A percentile compares a stretch with the other conserved stretches of the same genome.
These are phyloP conservation scores for Drosophila anomelani DNA, from an alignment of 2,888 invertebrate genomes.

Conservation along the genomic window DNA sequence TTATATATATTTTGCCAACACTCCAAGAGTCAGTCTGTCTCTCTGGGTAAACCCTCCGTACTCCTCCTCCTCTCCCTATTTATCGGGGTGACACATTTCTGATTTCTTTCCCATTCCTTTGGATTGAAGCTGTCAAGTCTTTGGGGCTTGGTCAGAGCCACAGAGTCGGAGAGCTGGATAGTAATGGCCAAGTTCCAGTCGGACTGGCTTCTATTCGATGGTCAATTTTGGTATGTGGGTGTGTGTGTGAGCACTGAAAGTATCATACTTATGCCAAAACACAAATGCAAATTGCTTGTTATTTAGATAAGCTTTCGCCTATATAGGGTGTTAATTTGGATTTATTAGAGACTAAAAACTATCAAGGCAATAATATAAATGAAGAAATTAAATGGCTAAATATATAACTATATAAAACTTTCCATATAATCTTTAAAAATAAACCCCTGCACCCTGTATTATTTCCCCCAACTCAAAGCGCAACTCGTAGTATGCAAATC, in stretches of 20 bases:
- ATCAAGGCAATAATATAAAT: too few species aligned
- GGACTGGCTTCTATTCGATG: slow-evolving; percentile 24
- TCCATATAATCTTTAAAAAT: neutral
- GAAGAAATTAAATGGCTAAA: too few species aligned
- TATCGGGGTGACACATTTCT: slow-evolving; percentile 41
- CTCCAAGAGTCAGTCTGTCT: neutral
- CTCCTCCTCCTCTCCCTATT: neutral
- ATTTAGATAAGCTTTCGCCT: slow-evolving; percentile 14
- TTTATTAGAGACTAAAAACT: neutral
- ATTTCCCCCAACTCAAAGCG: neutral
- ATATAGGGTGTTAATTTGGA: slow-evolving; percentile 20
- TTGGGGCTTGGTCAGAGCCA: slow-evolving; percentile 39
- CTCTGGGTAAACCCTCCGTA: too few species aligned
- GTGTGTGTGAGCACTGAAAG: slow-evolving; percentile 31
- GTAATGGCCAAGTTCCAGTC: slow-evolving; percentile 21
- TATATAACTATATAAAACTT: too few species aligned
- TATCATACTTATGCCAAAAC: slow-evolving; percentile 31
- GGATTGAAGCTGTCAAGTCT: slow-evolving; percentile 10
- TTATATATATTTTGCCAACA: slow-evolving; percentile 59
- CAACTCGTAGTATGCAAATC: slow-evolving; percentile 23
- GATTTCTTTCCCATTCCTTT: slow-evolving; percentile 16
- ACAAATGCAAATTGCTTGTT: slow-evolving; percentile 34
- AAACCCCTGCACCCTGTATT: slow-evolving; percentile 11
- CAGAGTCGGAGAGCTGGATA: neutral
- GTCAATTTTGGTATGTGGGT: slow-evolving; percentile 30